These are phyloP conservation scores for Thalpophila matura DNA, from an alignment of 2,888 invertebrate genomes.

Conservation along the genomic window DNA sequence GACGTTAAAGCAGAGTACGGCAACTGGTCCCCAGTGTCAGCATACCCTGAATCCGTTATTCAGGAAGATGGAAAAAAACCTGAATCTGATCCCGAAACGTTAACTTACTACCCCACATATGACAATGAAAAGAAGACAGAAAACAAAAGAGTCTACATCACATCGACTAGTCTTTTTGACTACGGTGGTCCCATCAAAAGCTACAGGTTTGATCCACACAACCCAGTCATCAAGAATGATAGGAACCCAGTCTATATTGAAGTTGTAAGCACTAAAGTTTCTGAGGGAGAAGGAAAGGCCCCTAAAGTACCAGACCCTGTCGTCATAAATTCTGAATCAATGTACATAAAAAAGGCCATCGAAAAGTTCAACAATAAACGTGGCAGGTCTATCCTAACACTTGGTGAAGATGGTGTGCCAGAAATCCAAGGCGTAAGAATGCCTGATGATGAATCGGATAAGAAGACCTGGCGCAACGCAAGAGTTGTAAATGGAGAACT, in stretches of 20 bases:
- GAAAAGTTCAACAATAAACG: slow-evolving; percentile 90
- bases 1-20: slow-evolving; percentile 89
- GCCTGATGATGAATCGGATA: slow-evolving; percentile 96
- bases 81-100: slow-evolving; percentile 82
- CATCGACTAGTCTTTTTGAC: slow-evolving; percentile 84
- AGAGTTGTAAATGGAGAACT: slow-evolving; percentile 96
- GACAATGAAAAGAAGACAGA: slow-evolving; percentile 84
- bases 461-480: slow-evolving; percentile 96
- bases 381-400: slow-evolving; percentile 91
- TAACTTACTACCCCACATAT: slow-evolving; percentile 86
- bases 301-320: slow-evolving; percentile 93
- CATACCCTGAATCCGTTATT: slow-evolving; percentile 86
- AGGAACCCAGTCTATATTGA: slow-evolving; percentile 90
- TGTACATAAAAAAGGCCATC: slow-evolving; percentile 89
- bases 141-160: slow-evolving; percentile 87
- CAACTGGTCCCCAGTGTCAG: slow-evolving; percentile 89
- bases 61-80: slow-evolving; percentile 85
- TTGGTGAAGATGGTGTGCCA: slow-evolving; percentile 94
- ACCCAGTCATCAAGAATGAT: slow-evolving; percentile 88
- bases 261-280: slow-evolving; percentile 87
- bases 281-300: slow-evolving; percentile 85
- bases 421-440: slow-evolving; percentile 95
- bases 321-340: slow-evolving; percentile 92
- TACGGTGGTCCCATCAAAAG: slow-evolving; percentile 85
- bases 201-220: slow-evolving; percentile 87